Evolutionary conservation across 2,113 vertebrate species (phyloP).

Genomic region (Cacatua alba): DNA sequence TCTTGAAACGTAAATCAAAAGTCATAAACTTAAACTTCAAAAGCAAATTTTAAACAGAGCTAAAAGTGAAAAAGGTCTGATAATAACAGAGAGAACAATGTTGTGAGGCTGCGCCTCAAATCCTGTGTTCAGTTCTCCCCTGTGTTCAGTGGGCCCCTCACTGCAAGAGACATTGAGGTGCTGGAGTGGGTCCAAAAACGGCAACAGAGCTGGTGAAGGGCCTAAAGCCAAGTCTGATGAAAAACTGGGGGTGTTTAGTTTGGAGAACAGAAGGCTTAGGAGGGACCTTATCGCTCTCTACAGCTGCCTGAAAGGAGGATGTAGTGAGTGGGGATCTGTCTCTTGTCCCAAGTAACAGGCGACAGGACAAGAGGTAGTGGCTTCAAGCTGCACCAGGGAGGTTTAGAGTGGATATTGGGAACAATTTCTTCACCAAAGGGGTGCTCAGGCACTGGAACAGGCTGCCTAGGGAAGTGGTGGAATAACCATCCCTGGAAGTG

Average conservation of each 20-base stretch:
- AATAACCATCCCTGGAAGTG: background rate
- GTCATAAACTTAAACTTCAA: background rate
- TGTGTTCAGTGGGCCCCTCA: background rate
- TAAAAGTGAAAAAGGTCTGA: background rate
- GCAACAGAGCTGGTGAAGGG: background rate
- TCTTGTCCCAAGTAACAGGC: background rate
- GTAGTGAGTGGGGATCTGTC: background rate
- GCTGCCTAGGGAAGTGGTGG: background rate
- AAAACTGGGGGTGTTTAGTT: background rate
- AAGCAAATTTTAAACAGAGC: background rate
- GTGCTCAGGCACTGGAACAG: background rate
- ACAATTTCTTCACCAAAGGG: background rate
- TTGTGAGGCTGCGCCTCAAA: background rate
- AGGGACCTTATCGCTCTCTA: background rate
- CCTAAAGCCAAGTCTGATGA: background rate
- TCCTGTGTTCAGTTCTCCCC: background rate
- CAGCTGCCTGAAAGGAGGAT: background rate
- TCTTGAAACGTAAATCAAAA: background rate
- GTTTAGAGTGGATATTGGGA: background rate
- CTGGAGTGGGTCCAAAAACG: background rate
- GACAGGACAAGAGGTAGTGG: background rate
- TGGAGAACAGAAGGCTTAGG: background rate
- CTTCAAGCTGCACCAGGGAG: background rate
- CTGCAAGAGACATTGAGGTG: background rate
- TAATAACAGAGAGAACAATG: background rate